Conservation (phyloP, 2,113 vertebrate species). For the Chaetodon auriga region DNA sequence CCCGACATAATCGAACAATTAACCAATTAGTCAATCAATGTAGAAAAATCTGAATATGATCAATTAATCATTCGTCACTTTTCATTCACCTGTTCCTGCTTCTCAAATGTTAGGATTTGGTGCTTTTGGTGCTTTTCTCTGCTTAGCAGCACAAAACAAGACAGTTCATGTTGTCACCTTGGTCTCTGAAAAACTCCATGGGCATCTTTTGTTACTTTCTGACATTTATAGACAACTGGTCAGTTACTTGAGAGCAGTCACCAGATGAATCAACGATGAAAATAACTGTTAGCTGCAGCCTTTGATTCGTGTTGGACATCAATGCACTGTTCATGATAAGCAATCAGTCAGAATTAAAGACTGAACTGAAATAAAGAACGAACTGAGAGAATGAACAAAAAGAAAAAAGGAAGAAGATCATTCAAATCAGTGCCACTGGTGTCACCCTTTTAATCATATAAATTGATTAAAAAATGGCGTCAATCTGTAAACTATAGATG, state of each 20-base stretch:
- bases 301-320: neutral
- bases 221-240: neutral
- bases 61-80: too few relatives aligned
- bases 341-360: neutral
- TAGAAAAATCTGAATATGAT: too few relatives aligned
- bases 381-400: neutral
- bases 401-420: neutral
- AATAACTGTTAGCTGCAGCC: neutral
- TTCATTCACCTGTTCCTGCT: too few relatives aligned
- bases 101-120: neutral
- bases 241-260: neutral
- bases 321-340: neutral
- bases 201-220: neutral
- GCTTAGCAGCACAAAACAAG: too few relatives aligned
- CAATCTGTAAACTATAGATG: neutral
- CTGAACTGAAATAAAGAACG: neutral
- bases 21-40: too few relatives aligned
- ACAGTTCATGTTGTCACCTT: too few relatives aligned
- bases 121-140: too few relatives aligned
- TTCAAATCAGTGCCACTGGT: neutral
- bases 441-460: neutral
- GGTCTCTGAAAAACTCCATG: too few relatives aligned
- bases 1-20: too few relatives aligned
- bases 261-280: neutral
- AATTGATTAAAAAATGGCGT: neutral